Conservation (phyloP, 2,888 invertebrate genomes). For the Zygaena filipendulae region DNA sequence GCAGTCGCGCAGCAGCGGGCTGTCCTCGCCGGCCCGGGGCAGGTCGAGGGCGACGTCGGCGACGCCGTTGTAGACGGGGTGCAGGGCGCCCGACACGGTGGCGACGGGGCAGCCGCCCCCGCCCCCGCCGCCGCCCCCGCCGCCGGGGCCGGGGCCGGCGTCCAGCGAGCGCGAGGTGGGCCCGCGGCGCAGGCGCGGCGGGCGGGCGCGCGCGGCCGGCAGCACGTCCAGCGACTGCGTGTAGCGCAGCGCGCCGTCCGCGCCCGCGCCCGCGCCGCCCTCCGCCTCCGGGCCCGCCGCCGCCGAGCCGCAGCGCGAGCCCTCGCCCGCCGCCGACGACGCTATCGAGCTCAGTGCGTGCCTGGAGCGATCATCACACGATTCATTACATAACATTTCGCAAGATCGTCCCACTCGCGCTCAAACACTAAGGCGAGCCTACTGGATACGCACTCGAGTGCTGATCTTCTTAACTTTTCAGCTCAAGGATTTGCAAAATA, state of each 20-base stretch:
- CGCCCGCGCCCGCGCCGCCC: conserved; percentile 8
- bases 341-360: conserved; percentile 74
- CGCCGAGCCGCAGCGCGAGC: conserved; percentile 12
- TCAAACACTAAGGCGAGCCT: too few relatives aligned
- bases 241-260: conserved; percentile 29
- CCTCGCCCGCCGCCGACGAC: conserved; percentile 69
- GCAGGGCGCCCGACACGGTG: conserved; percentile 45
- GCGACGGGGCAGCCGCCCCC: conserved; percentile 35
- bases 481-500: too few relatives aligned
- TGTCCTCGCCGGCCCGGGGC: conserved; percentile 38
- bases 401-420: too few relatives aligned
- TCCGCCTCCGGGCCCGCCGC: conserved; percentile 12
- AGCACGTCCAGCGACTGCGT: conserved; percentile 24
- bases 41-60: conserved; percentile 42
- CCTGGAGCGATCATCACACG: conserved; percentile 35
- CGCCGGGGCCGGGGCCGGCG: conserved; percentile 31
- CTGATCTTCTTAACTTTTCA: too few relatives aligned
- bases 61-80: conserved; percentile 44
- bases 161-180: conserved; percentile 38
- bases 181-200: conserved; percentile 25
- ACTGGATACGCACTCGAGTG: too few relatives aligned
- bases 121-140: conserved; percentile 48
- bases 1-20: conserved; percentile 57
- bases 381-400: too few relatives aligned
- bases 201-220: conserved; percentile 13